Evolutionary conservation across 1,140 invertebrate genomes (phyloP), one percentile per base, ranked within the genome.

Genomic region (Bicyclus anynana): DNA sequence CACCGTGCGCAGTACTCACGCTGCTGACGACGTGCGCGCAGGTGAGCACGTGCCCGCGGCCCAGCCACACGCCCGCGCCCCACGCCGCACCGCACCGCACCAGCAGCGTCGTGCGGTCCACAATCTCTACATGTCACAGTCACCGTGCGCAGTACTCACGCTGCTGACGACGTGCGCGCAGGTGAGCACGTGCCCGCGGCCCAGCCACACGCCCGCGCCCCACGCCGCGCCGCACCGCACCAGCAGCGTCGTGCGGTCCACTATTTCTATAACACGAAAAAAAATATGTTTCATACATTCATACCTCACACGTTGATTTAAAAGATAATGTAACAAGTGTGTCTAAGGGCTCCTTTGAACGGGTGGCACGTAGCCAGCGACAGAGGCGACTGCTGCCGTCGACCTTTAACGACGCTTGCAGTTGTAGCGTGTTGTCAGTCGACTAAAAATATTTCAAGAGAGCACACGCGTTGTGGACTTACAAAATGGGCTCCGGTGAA

Each of bases 131-230:
- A 21, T 91, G 65, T n/a, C n/a, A n/a, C n/a, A n/a, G n/a, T n/a
- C n/a, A n/a, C n/a, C n/a, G n/a, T n/a, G n/a, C n/a, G 7, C 29
- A 16, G 29, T 26, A 68, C 84, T 80, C 77, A 91, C 91, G 65
- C 89, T 67, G 46, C 69, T 77, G 38, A 92, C 85, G 20, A 92
- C 90, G 59, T 92, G 91, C 3, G 91, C 88, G 72, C 91, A 92
- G 0, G 91, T 92, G 49, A 92, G 59, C 27, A 91, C 77, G 58
- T 79, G 89, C 0, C 90, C 91, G n/a, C 74, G 82, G 18, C 83
- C 81, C 21, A 86, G 67, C 52, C 89, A 85, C 2, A 92, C 58
- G 35, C 91, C 91, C 2, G 91, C 91, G 53, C 91, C 91, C 91
- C 91, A 91, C 49, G 79, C 80, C 1, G 69, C 46, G 7, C 91